These are phyloP conservation scores for Platypus cylindrus DNA, from an alignment of 2,888 invertebrate species.

Conservation along the genomic window DNA sequence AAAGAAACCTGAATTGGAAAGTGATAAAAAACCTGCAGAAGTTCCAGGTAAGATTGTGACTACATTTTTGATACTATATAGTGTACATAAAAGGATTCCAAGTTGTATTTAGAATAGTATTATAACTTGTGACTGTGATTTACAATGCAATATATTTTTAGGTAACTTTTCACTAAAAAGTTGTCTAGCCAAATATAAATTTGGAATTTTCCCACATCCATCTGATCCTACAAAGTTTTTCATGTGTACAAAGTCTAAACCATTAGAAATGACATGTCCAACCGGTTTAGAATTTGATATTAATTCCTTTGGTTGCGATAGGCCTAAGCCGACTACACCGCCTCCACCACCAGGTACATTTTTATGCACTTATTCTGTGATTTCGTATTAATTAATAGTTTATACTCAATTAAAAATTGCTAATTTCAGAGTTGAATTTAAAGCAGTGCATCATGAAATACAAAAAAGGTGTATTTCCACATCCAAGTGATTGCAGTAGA, in stretches of 20 bases:
- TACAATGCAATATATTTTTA: constrained; percentile 2
- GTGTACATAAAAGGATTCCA: neutral
- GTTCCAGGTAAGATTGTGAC: too few species aligned
- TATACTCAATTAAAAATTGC: neutral
- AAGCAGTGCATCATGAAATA: constrained; percentile 11
- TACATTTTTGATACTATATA: neutral
- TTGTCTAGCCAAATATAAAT: constrained; percentile 14
- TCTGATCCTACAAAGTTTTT: constrained; percentile 13
- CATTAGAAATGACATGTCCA: constrained; percentile 13
- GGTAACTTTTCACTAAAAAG: constrained; percentile 2
- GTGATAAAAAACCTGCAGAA: too few species aligned
- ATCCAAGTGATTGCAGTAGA: constrained; percentile 17
- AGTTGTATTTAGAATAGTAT: too few species aligned
- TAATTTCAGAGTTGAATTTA: constrained; percentile 9
- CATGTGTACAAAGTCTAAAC: constrained; percentile 13
- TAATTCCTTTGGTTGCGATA: constrained; percentile 9
- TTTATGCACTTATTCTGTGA: neutral
- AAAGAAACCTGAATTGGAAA: constrained; percentile 7
- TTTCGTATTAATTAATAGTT: neutral
- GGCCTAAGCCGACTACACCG: constrained; percentile 12
- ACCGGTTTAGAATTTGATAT: constrained; percentile 10
- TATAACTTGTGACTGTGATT: too few species aligned
- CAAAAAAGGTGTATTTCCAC: constrained; percentile 12
- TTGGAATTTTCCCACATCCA: constrained; percentile 13
- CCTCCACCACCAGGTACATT: constrained; percentile 12